A percentile compares a stretch with the other conserved stretches of the same genome.
Evolutionary conservation across 2,113 vertebrate species (phyloP).

Genomic region (Semicossyphus pulcher): DNA sequence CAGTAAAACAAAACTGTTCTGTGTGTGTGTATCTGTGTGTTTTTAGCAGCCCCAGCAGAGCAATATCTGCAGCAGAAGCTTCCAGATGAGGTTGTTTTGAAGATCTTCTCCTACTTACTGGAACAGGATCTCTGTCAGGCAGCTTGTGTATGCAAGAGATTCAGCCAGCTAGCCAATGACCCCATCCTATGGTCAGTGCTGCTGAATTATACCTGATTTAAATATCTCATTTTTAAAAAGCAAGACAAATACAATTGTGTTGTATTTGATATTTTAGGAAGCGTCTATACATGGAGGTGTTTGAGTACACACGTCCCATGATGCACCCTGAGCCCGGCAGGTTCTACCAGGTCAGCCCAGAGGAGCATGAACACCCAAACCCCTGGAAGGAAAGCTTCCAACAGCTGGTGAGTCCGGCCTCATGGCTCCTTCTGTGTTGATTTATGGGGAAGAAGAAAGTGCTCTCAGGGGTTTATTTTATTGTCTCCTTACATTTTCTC

Average conservation of each 20-base stretch:
- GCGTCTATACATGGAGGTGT: conserved; percentile 98
- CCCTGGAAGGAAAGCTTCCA: conserved; percentile 99
- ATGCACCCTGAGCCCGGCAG: conserved; percentile 99
- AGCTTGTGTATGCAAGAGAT: conserved; percentile 98
- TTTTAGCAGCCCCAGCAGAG: conserved; percentile 95
- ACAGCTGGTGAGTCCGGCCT: conserved; percentile 88
- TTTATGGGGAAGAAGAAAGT: background rate
- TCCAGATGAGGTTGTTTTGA: conserved; percentile 98
- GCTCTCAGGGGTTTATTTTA: background rate
- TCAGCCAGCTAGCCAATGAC: conserved; percentile 98
- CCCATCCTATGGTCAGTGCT: conserved; percentile 96
- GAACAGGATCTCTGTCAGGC: conserved; percentile 99
- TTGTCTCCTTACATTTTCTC: too few species aligned
- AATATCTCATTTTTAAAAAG: background rate
- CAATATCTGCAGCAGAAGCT: conserved; percentile 99
- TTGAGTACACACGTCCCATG: conserved; percentile 99
- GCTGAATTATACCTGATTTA: background rate
- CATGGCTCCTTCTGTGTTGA: background rate
- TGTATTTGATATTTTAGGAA: conserved; percentile 85
- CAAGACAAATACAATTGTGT: background rate
- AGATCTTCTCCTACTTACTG: conserved; percentile 98
- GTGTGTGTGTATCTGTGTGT: conserved; percentile 29
- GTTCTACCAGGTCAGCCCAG: conserved; percentile 98
- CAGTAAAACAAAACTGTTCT: background rate
- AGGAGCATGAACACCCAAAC: conserved; percentile 98